phyloP scores from a whole-genome alignment of 2,113 vertebrate species.

The Crypturellus undulatus region DNA sequence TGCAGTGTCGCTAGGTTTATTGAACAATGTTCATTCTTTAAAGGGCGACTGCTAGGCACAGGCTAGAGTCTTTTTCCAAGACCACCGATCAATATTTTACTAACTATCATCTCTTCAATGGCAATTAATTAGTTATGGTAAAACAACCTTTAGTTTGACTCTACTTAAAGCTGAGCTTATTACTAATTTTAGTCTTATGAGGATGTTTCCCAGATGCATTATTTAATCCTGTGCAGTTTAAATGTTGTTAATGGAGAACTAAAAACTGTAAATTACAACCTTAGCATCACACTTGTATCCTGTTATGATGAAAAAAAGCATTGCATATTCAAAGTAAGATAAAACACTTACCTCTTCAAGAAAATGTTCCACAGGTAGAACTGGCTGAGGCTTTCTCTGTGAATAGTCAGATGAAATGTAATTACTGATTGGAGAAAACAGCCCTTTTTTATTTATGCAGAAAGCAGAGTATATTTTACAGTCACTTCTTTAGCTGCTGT shows the following conservation, averaged over 20 bases:
- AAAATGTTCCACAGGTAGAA: not conserved
- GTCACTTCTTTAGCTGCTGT: not conserved
- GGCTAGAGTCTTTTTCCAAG: not conserved
- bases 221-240: not conserved
- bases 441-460: not conserved
- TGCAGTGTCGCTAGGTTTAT: not conserved
- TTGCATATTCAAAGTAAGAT: constrained; percentile 16
- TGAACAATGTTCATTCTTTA: not conserved
- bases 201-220: not conserved
- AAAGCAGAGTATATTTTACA: not conserved
- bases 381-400: not conserved
- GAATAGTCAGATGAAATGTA: constrained; percentile 19
- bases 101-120: not conserved
- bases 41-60: not conserved
- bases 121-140: not conserved
- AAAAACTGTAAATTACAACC: not conserved
- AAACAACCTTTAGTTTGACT: not conserved
- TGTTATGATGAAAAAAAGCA: not conserved
- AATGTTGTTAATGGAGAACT: not conserved
- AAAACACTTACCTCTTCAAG: constrained; percentile 61
- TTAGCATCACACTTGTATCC: not conserved
- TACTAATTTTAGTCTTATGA: not conserved
- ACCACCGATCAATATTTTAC: not conserved
- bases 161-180: not conserved
- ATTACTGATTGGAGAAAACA: constrained; percentile 24